Evolutionary conservation across 2,888 invertebrate species (phyloP).

Genomic region (Phanerotoma sp.): DNA sequence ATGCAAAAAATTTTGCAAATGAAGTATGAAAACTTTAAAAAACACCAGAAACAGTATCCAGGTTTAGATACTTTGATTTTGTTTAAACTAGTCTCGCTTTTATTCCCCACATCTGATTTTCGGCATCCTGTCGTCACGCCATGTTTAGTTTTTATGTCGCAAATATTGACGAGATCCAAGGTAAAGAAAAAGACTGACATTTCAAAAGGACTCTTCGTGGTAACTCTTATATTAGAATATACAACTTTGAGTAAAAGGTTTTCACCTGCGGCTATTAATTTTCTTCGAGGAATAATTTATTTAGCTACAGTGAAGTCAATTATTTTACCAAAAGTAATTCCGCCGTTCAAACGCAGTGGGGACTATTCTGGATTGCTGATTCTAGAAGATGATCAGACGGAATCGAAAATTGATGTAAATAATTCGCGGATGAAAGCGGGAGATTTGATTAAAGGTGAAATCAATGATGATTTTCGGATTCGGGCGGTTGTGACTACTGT

Average conservation of each 20-base stretch:
- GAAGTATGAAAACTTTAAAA: conserved; percentile 68
- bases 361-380: conserved; percentile 63
- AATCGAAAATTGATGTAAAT: conserved; percentile 46
- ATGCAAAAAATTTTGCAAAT: conserved; percentile 72
- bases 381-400: conserved; percentile 59
- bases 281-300: conserved; percentile 74
- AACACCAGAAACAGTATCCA: conserved; percentile 65
- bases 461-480: conserved; percentile 68
- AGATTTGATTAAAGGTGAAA: conserved; percentile 61
- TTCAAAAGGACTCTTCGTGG: conserved; percentile 75
- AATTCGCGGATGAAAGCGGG: conserved; percentile 59
- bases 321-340: conserved; percentile 65
- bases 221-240: conserved; percentile 76
- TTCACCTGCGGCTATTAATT: conserved; percentile 79
- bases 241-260: conserved; percentile 77
- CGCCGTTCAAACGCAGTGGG: conserved; percentile 67
- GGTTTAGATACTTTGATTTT: conserved; percentile 72
- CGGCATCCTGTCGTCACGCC: conserved; percentile 74
- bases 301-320: conserved; percentile 67
- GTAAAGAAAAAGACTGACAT: conserved; percentile 69
- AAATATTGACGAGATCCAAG: conserved; percentile 69
- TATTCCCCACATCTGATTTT: conserved; percentile 89
- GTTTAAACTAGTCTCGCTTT: conserved; percentile 75
- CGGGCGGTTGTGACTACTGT: conserved; percentile 62
- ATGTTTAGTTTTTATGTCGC: conserved; percentile 75